phyloP scores from a whole-genome alignment of 2,888 invertebrate genomes.

The Melieria crassipennis region DNA sequence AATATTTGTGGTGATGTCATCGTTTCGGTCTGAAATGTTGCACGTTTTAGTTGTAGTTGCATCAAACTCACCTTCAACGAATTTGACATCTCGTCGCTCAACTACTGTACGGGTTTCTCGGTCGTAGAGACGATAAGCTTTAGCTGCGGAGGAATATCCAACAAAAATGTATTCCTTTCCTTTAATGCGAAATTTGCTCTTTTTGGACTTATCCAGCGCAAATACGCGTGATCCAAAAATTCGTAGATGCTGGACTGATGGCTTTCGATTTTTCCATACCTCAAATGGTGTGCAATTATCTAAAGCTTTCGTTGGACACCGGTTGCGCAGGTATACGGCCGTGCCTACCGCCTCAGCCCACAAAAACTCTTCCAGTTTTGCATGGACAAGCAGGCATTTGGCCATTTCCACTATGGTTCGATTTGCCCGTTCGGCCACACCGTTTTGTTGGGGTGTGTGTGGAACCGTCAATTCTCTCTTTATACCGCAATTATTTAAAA shows the following conservation, averaged over 20 bases:
- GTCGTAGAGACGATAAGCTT: conserved; percentile 11
- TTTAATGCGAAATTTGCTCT: background rate
- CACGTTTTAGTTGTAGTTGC: conserved; percentile 4
- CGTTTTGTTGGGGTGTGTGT: conserved; percentile 31
- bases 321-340: conserved; percentile 18
- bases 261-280: background rate
- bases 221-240: conserved; percentile 11
- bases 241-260: conserved; percentile 1
- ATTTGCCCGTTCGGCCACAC: conserved; percentile 16
- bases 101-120: conserved; percentile 1
- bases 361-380: conserved; percentile 42
- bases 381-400: conserved; percentile 35
- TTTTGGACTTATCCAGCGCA: background rate
- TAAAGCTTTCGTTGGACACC: too few relatives aligned
- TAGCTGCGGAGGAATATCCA: conserved; percentile 4
- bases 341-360: conserved; percentile 37
- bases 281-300: too few relatives aligned
- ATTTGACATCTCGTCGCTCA: conserved; percentile 17
- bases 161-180: conserved; percentile 20
- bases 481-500: conserved; percentile 25
- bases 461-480: conserved; percentile 32
- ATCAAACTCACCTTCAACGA: conserved; percentile 15
- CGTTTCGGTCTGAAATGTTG: conserved; percentile 15
- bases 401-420: conserved; percentile 38
- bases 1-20: background rate